Base-by-base conservation (phyloP, 2,888 invertebrate species). In the Lasiommata megera region DNA sequence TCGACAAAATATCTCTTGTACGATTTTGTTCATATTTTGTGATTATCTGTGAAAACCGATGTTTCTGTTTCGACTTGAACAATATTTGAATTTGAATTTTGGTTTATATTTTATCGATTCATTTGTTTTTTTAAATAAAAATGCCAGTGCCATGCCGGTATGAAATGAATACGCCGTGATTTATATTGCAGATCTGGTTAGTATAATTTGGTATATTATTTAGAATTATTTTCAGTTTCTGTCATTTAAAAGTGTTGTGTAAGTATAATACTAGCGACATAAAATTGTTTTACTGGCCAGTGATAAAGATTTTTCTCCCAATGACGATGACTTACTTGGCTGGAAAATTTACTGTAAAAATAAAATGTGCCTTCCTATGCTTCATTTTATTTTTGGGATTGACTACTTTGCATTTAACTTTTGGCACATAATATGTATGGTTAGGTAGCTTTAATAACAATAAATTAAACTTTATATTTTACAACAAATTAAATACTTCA, bases 81-180 rank as follows among this genome's bases (percentile, higher is more conserved):
- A 11, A 11, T 28, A 6, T 28, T 12, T 41, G 41, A 77, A 68
- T 64, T 12, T 28, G 75, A 69, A 71, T 46, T 23, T 46, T 37
- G 41, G 40, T 54, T 72, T 67, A 66, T 40, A 44, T 51, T 61
- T 67, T 68, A 62, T 60, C 60, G 60, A 67, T 81, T 82, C 84
- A 77, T 67, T 86, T 84, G 84, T 86, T 88, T 23, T 51, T 17
- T 6, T 69, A 66, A 57, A 62, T 83, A 69, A 66, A 67, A 60
- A 64, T 84, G 87, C 80, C 83, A 88, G 79, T 82, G 11, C 83
- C 72, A 65, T 68, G 58, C 55, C 67, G 73, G 78, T 74, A 63
- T 65, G 67, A 71, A 72, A 46, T 11, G 9, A 11, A 34, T 11
- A 71, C 70, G 63, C 61, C 40, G 66, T 66, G 67, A 56, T 68